Evolutionary conservation across 2,113 vertebrate species (phyloP).

Genomic region (Hypomesus transpacificus): DNA sequence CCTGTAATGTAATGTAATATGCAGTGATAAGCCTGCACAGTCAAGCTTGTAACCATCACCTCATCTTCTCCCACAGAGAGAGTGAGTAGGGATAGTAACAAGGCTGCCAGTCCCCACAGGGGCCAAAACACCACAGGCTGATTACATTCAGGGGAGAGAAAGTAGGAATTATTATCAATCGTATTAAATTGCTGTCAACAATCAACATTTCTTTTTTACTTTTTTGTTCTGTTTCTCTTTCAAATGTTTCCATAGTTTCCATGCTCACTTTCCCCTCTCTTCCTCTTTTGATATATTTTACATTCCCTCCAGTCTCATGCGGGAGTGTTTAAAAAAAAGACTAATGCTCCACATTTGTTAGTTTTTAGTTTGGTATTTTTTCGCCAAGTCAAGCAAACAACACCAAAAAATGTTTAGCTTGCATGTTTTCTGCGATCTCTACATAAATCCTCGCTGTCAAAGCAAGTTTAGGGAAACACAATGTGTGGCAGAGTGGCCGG

Average conservation of each 20-base stretch:
- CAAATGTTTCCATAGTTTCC: not conserved
- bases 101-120: not conserved
- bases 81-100: not conserved
- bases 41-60: slow-evolving; percentile 1
- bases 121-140: not conserved
- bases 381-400: slow-evolving; percentile 30
- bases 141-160: not conserved
- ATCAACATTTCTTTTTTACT: not conserved
- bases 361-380: not conserved
- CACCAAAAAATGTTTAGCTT: slow-evolving; percentile 30
- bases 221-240: not conserved
- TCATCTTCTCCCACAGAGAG: not conserved
- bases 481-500: slow-evolving; percentile 19
- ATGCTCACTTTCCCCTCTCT: not conserved
- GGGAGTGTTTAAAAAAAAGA: not conserved
- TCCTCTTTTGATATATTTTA: not conserved
- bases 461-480: slow-evolving; percentile 25
- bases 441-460: slow-evolving; percentile 40
- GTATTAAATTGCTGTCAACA: no score
- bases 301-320: not conserved
- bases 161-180: no score
- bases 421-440: slow-evolving; percentile 26
- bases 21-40: slow-evolving; percentile 11
- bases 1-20: slow-evolving; percentile 14
- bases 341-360: not conserved